A percentile compares a stretch with the other conserved stretches of the same genome.
Conservation (phyloP, 2,888 invertebrate species). For the Conomelus anceps region DNA sequence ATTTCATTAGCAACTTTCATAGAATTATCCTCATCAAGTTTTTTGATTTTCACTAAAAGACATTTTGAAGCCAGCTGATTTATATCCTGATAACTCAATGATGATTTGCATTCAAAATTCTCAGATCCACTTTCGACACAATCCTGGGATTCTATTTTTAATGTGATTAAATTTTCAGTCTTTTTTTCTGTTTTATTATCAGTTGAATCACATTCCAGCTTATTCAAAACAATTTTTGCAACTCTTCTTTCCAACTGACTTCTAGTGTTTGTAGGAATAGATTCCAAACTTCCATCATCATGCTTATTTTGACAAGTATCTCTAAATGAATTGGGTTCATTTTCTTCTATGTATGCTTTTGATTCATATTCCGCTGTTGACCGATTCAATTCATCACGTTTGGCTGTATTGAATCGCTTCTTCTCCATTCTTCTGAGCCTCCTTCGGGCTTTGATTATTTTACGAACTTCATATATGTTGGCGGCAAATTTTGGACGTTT, state of each 20-base stretch:
- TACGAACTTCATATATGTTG: constrained; percentile 59
- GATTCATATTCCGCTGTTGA: not conserved
- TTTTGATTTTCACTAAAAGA: not conserved
- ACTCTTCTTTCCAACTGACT: not conserved
- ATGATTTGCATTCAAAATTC: not conserved
- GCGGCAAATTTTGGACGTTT: constrained; percentile 56
- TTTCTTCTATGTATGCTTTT: not conserved
- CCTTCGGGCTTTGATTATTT: constrained; percentile 59
- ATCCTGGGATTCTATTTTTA: not conserved
- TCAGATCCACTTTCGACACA: not conserved
- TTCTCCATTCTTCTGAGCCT: constrained; percentile 56
- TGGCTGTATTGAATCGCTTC: constrained; percentile 39
- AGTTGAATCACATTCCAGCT: not conserved
- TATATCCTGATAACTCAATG: not conserved
- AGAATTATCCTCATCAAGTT: not conserved
- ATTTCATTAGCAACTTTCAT: not conserved
- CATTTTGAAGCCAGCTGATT: not conserved
- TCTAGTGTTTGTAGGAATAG: too few species aligned
- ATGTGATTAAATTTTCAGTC: not conserved
- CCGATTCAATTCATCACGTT: not conserved
- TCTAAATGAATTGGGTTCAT: not conserved
- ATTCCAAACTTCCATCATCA: not conserved
- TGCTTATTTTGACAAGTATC: not conserved
- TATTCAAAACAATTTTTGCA: not conserved
- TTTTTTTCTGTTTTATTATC: not conserved